Base-by-base conservation (phyloP, 2,888 invertebrate species). In the Endomychus coccineus region DNA sequence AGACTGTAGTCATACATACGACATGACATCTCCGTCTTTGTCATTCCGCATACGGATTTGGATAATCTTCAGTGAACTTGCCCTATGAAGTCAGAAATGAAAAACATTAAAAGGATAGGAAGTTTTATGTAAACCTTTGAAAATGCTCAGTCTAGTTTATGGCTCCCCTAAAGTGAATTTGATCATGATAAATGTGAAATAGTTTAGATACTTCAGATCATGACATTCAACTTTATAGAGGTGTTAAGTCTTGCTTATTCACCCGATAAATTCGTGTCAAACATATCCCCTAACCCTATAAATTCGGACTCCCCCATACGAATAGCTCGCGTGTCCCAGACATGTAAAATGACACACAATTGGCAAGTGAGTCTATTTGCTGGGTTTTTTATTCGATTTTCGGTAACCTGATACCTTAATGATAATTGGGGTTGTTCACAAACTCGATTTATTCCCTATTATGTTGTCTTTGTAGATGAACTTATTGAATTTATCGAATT, bases 391-490 rank as follows among this genome's bases (percentile, higher is more conserved):
- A 51, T 49, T 48, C 39, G 46, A 50, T 54, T 37, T 50, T 43
- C 42, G 22, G 58, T 47, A 58, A 58, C 50, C 43, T 43, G 55
- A 58, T 56, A 56, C 48, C 49, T 50, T 50, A 51, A 52, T 51
- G 44, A 50, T 50, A 45, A 54, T 50, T 54, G 49, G 38, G 38
- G 38, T 23, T 27, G 32, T 28, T 33, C 28, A 34, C 27, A 27
- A 38, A 37, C 36, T 27, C n/a, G n/a, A n/a, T n/a, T n/a, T n/a
- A n/a, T n/a, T n/a, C n/a, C n/a, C n/a, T n/a, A n/a, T n/a, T n/a
- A n/a, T n/a, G n/a, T n/a, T n/a, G n/a, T n/a, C n/a, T n/a, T n/a
- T n/a, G n/a, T n/a, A n/a, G n/a, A n/a, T n/a, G n/a, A n/a, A n/a
- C n/a, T n/a, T n/a, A n/a, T n/a, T n/a, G n/a, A n/a, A n/a, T n/a